These are phyloP conservation scores for Hirudo medicinalis DNA, from an alignment of 1,140 invertebrate species.

Conservation along the genomic window DNA sequence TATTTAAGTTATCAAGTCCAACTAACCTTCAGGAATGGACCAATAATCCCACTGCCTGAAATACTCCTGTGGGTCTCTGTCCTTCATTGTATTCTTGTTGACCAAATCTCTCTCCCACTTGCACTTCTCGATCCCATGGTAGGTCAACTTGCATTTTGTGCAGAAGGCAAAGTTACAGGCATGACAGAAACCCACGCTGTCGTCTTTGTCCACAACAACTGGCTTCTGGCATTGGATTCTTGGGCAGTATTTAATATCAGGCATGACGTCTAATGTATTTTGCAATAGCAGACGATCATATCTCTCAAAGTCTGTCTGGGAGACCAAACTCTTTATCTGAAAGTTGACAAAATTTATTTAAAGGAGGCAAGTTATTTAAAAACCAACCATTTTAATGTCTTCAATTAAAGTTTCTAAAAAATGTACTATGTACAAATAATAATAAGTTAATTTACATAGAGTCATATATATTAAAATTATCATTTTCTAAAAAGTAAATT, in stretches of 20 bases:
- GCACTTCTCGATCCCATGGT: conserved; percentile 56
- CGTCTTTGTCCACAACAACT: conserved; percentile 45
- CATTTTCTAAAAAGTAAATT: too few relatives aligned
- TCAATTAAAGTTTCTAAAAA: not conserved
- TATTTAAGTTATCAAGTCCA: not conserved
- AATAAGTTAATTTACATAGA: too few relatives aligned
- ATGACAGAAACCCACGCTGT: conserved; percentile 47
- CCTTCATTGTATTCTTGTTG: not conserved
- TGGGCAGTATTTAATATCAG: conserved; percentile 50
- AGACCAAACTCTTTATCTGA: conserved; percentile 46
- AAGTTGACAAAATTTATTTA: not conserved
- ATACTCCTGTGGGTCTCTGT: not conserved
- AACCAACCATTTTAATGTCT: not conserved
- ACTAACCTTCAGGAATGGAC: not conserved
- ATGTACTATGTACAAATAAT: too few relatives aligned
- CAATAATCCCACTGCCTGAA: not conserved
- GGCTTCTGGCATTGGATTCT: conserved; percentile 42
- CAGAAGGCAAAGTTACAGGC: conserved; percentile 55
- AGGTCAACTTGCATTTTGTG: conserved; percentile 50
- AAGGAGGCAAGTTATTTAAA: too few relatives aligned
- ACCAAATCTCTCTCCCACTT: conserved; percentile 35
- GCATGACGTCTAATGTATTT: conserved; percentile 50
- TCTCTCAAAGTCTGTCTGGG: conserved; percentile 46
- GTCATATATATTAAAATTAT: too few relatives aligned
- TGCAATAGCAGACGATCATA: conserved; percentile 52